Percentiles rank a stretch among this genome's conserved stretches.
Conservation (phyloP, 1,140 invertebrate genomes). For the Eciton burchellii region DNA sequence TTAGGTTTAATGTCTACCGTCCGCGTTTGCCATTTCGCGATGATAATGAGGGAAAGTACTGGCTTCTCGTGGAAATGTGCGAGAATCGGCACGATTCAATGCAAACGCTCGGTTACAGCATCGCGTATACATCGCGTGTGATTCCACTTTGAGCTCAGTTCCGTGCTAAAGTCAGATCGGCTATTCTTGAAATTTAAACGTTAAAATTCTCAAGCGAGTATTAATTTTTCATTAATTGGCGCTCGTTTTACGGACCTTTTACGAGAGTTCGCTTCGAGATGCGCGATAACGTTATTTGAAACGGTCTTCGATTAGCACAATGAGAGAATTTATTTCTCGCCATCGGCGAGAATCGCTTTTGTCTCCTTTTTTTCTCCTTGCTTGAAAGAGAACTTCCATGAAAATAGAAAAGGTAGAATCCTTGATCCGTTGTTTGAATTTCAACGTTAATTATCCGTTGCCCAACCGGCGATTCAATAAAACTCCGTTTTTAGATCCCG, state of each 20-base stretch:
- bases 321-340: neutral
- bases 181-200: neutral
- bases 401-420: neutral
- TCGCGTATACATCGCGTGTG: neutral
- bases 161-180: no score
- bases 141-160: constrained; percentile 28
- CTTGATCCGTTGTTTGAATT: neutral
- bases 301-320: neutral
- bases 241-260: neutral
- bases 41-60: constrained; percentile 35
- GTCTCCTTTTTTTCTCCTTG: neutral
- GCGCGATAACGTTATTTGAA: neutral
- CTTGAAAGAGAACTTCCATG: neutral
- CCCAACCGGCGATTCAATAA: neutral
- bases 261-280: neutral
- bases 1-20: constrained; percentile 1
- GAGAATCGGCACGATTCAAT: constrained; percentile 16
- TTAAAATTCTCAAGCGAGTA: neutral
- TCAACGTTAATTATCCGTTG: neutral
- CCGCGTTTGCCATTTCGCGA: neutral
- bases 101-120: constrained; percentile 8
- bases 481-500: constrained; percentile 20
- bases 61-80: constrained; percentile 17
- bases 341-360: neutral
- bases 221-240: constrained; percentile 5